Conservation (phyloP, 2,888 invertebrate genomes). For the Allolobophora icterica region DNA sequence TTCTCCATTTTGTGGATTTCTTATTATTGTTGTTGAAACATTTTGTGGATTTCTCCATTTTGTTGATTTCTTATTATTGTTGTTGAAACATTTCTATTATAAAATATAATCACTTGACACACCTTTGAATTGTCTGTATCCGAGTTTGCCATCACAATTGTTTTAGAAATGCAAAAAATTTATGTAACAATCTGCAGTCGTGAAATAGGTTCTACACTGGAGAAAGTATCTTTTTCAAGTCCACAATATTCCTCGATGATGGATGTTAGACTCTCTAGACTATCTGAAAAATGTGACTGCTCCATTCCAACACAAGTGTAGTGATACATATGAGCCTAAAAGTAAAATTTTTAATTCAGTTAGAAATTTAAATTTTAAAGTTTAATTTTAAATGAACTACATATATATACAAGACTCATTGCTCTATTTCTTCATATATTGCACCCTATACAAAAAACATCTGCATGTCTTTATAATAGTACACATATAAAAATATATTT, state of each 20-base stretch:
- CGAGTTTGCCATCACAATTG: neutral
- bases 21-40: neutral
- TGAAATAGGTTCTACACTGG: conserved; percentile 40
- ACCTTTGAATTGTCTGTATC: neutral
- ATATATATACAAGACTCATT: too few species aligned
- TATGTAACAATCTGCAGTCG: conserved; percentile 44
- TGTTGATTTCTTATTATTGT: neutral
- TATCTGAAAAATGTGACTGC: conserved; percentile 57
- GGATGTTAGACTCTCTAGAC: conserved; percentile 58
- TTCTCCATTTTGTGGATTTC: too few species aligned
- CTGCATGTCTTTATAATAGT: too few species aligned
- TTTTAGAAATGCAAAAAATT: neutral
- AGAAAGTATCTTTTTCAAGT: conserved; percentile 51
- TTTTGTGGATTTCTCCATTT: neutral
- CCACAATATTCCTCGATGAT: conserved; percentile 60
- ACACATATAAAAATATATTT: too few species aligned
- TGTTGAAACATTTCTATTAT: neutral
- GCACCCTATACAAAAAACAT: too few species aligned
- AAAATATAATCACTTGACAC: neutral
- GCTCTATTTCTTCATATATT: too few species aligned
- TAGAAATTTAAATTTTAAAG: too few species aligned
- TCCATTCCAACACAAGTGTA: conserved; percentile 65
- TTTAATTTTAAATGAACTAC: too few species aligned
- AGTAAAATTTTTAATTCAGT: conserved; percentile 33
- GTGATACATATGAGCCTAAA: conserved; percentile 66